Evolutionary conservation across 2,113 vertebrate species (phyloP), one percentile per base, ranked within the genome.

Genomic region (Siniperca chuatsi): DNA sequence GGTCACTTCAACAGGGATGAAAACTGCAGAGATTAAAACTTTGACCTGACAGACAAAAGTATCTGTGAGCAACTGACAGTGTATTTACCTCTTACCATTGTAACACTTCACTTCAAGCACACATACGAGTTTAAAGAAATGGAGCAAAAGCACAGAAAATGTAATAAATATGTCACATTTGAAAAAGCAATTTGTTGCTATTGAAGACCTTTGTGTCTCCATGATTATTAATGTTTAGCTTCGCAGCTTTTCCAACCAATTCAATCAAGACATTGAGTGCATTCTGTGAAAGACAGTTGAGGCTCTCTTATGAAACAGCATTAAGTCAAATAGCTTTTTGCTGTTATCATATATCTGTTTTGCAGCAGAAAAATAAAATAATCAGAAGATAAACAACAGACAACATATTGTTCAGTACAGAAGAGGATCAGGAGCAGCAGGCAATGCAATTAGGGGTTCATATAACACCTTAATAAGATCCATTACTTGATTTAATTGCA

Each of bases 401-500:
- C 18, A 83, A 77, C 15, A 46, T 42, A 4, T 25, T 61, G 61
- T 61, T 68, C 68, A 20, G 48, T 18, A 10, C 76, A 70, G 40
- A 70, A 9, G 62, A 58, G n/a, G 60, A 46, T n/a, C 20, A 46
- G 21, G 33, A 73, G 21, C 54, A 23, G 29, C 48, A 57, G 37
- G 16, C 73, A 29, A 58, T 70, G 29, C 65, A 79, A 70, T 66
- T 66, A 35, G 15, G 60, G 82, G 75, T 84, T 92, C 89, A 88
- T 83, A 37, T 91, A 72, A 92, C 90, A 78, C 25, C 70, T 83
- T 76, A 73, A 86, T 71, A 73, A 85, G 90, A 92, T 93, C 91
- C 74, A 83, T 87, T 90, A 84, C 90, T 81, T 81, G 48, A 86
- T 89, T 90, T 87, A 88, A 93, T 91, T 87, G 84, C 62, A 85